Conservation (phyloP, 2,888 invertebrate genomes). For the Linnaemya tessellans region DNA sequence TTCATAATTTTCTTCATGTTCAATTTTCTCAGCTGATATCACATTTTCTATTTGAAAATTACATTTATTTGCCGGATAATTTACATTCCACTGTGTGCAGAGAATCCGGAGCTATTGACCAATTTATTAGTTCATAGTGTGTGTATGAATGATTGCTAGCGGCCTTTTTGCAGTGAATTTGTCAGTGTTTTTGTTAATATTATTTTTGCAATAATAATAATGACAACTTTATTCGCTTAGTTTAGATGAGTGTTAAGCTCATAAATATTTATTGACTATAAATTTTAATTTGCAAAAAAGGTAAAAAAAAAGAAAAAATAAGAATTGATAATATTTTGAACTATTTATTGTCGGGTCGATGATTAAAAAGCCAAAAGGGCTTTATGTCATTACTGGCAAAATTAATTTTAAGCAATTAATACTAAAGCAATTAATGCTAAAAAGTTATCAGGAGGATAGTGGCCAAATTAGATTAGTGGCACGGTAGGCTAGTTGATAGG, state of each 20-base stretch:
- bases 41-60: background rate
- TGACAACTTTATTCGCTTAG: slow-evolving; percentile 9
- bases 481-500: background rate
- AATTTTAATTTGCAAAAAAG: slow-evolving; percentile 54
- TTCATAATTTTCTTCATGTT: too few relatives aligned
- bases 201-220: slow-evolving; percentile 29
- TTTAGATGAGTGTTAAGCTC: slow-evolving; percentile 64
- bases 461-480: background rate
- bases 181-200: slow-evolving; percentile 59
- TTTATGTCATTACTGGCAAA: slow-evolving; percentile 2
- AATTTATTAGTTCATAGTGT: background rate
- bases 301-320: background rate
- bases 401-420: slow-evolving; percentile 58
- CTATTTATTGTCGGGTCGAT: slow-evolving; percentile 4
- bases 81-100: background rate
- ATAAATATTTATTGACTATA: slow-evolving; percentile 72
- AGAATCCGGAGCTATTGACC: background rate
- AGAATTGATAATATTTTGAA: background rate
- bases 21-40: too few relatives aligned
- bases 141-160: background rate
- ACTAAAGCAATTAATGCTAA: slow-evolving; percentile 15
- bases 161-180: slow-evolving; percentile 61
- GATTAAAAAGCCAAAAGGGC: slow-evolving; percentile 22
- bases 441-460: background rate
- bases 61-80: background rate